Conservation (phyloP, 2,888 invertebrate genomes). For the Ellobium chinense region DNA sequence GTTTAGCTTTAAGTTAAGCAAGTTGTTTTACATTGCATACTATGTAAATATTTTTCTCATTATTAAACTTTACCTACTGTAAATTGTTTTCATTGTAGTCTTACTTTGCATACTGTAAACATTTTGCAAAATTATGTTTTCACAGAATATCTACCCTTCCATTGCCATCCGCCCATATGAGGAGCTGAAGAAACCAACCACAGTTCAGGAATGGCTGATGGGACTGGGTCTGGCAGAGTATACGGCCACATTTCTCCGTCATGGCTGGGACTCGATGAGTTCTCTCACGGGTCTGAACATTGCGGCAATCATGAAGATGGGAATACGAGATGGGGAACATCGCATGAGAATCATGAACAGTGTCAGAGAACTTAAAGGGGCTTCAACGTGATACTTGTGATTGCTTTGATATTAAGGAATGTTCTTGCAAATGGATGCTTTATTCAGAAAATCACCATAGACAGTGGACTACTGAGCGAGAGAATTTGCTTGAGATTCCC, state of each 20-base stretch:
- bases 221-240: slow-evolving; percentile 71
- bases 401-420: too few relatives aligned
- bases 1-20: too few relatives aligned
- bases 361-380: slow-evolving; percentile 56
- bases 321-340: slow-evolving; percentile 63
- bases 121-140: neutral
- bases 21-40: too few relatives aligned
- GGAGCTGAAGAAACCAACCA: slow-evolving; percentile 56
- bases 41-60: too few relatives aligned
- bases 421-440: too few relatives aligned
- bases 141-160: slow-evolving; percentile 29
- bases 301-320: slow-evolving; percentile 63
- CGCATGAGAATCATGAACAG: slow-evolving; percentile 63
- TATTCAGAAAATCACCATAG: too few relatives aligned
- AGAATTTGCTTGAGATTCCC: too few relatives aligned
- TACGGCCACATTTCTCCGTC: slow-evolving; percentile 63
- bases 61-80: too few relatives aligned
- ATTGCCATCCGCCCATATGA: slow-evolving; percentile 55
- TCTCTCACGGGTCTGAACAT: slow-evolving; percentile 58
- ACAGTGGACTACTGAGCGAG: too few relatives aligned
- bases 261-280: slow-evolving; percentile 71
- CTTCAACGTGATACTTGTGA: slow-evolving; percentile 11
- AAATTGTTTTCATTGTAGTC: too few relatives aligned
- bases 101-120: neutral
- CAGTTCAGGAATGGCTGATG: slow-evolving; percentile 71